These are phyloP conservation scores for Stictonetta naevosa DNA, from an alignment of 2,113 vertebrate genomes.

Conservation along the genomic window DNA sequence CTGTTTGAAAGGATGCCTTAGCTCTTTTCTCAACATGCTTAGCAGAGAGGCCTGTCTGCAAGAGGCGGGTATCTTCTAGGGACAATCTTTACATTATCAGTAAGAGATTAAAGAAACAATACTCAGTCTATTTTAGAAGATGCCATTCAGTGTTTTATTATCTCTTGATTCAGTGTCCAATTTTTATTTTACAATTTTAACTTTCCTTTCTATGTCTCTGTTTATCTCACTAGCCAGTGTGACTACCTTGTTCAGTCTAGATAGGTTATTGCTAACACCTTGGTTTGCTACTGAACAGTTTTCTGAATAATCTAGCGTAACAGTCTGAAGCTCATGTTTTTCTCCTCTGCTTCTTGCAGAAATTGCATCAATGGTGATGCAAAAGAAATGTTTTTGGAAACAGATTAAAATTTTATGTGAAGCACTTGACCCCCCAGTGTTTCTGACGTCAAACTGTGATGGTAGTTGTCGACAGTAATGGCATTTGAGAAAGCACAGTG, in stretches of 20 bases:
- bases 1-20: not conserved
- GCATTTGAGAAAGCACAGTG: not conserved
- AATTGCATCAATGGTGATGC: not conserved
- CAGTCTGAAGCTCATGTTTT: not conserved
- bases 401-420: not conserved
- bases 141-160: not conserved
- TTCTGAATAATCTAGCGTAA: not conserved
- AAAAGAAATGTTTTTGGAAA: not conserved
- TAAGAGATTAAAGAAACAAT: not conserved
- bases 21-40: not conserved
- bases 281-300: not conserved
- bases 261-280: not conserved
- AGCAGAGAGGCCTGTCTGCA: not conserved
- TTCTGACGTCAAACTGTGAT: not conserved
- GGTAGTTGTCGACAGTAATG: not conserved
- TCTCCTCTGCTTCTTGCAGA: not conserved
- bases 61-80: not conserved
- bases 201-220: not conserved
- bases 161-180: not conserved
- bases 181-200: not conserved
- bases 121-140: not conserved
- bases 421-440: not conserved
- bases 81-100: not conserved
- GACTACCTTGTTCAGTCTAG: not conserved
- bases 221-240: not conserved